Percentiles rank a stretch among this genome's conserved stretches.
Conservation (phyloP, 1,140 invertebrate species). For the Tetramorium parvispinum region DNA sequence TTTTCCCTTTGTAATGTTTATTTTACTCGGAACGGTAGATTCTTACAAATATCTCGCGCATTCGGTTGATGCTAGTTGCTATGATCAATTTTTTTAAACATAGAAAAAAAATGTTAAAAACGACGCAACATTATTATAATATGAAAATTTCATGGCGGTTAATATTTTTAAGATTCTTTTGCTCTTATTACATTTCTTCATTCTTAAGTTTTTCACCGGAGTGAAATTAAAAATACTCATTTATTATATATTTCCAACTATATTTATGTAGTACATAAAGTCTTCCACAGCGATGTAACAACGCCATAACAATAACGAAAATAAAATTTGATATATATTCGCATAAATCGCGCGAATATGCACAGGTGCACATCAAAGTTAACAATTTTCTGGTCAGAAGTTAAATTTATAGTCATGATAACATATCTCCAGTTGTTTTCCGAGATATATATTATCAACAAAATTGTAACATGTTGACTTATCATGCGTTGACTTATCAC, state of each 20-base stretch:
- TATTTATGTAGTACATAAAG: background rate
- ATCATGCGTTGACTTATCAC: background rate
- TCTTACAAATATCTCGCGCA: background rate
- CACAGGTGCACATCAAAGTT: background rate
- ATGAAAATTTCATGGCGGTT: background rate
- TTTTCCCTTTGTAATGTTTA: background rate
- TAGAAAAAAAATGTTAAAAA: background rate
- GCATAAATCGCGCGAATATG: background rate
- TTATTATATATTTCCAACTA: background rate
- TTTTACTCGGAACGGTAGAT: background rate
- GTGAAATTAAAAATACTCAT: background rate
- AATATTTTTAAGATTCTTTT: background rate
- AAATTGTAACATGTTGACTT: background rate
- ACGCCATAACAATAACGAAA: background rate
- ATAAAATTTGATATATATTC: background rate
- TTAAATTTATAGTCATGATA: conserved; percentile 13
- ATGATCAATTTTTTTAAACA: background rate
- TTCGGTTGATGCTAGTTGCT: background rate
- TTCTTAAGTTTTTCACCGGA: background rate
- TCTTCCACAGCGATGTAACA: background rate
- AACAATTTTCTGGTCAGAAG: background rate
- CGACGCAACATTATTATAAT: background rate
- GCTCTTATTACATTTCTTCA: background rate
- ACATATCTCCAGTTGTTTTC: background rate
- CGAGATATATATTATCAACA: conserved; percentile 5